A percentile compares a stretch with the other conserved stretches of the same genome.
Evolutionary conservation across 2,888 invertebrate genomes (phyloP).

Genomic region (Carcina quercana): DNA sequence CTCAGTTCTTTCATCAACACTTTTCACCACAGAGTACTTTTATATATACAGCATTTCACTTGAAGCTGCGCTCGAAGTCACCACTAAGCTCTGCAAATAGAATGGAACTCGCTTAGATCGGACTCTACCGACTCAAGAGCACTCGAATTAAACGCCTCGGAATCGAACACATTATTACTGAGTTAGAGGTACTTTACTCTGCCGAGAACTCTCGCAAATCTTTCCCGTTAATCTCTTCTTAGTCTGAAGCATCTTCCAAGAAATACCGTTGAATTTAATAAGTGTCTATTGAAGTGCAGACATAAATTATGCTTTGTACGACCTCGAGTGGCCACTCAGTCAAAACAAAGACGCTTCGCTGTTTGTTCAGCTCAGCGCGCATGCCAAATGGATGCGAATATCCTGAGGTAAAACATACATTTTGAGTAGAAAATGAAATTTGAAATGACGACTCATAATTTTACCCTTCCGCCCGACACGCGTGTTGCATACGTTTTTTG

Average conservation of each 20-base stretch:
- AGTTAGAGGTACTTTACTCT: conserved; percentile 20
- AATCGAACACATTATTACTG: conserved; percentile 38
- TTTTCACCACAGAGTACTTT: no score
- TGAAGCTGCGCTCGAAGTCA: no score
- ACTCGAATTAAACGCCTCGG: conserved; percentile 35
- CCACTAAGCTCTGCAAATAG: conserved; percentile 11
- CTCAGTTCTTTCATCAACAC: no score
- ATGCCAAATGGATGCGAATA: conserved; percentile 37
- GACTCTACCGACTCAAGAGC: conserved; percentile 26
- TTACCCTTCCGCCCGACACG: conserved; percentile 48
- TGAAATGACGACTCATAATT: conserved; percentile 54
- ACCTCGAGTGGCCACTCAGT: conserved; percentile 21
- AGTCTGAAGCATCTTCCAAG: conserved; percentile 4
- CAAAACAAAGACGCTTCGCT: conserved; percentile 39
- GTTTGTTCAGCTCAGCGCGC: conserved; percentile 24
- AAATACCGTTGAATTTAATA: conserved; percentile 9
- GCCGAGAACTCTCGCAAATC: conserved; percentile 41
- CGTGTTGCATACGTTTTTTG: conserved; percentile 33
- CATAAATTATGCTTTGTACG: conserved; percentile 6
- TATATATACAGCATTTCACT: no score
- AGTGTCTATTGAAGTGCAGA: conserved; percentile 4
- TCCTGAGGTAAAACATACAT: conserved; percentile 30
- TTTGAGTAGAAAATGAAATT: conserved; percentile 49
- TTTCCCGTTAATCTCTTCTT: conserved; percentile 45
- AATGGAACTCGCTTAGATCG: conserved; percentile 16